Base-by-base conservation (phyloP, 1,140 invertebrate species). In the Steinernema feltiae region DNA sequence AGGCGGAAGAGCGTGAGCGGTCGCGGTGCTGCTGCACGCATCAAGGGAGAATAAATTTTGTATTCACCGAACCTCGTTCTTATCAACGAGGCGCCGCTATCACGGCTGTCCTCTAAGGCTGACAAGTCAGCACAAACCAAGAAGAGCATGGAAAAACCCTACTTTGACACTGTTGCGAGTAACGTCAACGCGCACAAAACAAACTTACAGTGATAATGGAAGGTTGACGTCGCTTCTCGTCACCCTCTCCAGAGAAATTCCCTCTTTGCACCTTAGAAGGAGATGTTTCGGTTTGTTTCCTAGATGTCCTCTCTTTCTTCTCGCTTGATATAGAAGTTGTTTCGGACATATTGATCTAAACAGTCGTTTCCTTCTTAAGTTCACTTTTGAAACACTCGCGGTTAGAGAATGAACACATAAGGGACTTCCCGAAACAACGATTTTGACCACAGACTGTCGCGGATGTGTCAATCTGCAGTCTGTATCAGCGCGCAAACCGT, bases 291-390 rank as follows among this genome's bases (percentile, higher is more conserved):
- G 7, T 41, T 18, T 7, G 35, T 18, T 41, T 41, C 7, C 35
- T 7, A 18, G 35, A 41, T 7, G 7, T 7, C 7, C 24, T 63
- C 53, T 7, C 7, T 27, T 63, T 15, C n/a, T 46, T 46, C 41
- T n/a, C 41, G 24, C 53, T 7, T 63, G 53, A 63, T 63, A 63
- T 63, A 63, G 53, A 63, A 12, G 53, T 63, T n/a, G 53, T 63
- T 27, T 63, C 53, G 53, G 53, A 63, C 53, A 63, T 63, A 18
- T 17, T 27, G 53, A n/a, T 63, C 53, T 63, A 27, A 63, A 63
- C 41, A n/a, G n/a, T n/a, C n/a, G n/a, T n/a, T n/a, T n/a, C n/a
- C n/a, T n/a, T n/a, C n/a, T n/a, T n/a, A n/a, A n/a, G n/a, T n/a
- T n/a, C n/a, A n/a, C n/a, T n/a, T n/a, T n/a, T n/a, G n/a, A n/a